Conservation (phyloP, 2,113 vertebrate species). For the Cranoglanis bouderius region DNA sequence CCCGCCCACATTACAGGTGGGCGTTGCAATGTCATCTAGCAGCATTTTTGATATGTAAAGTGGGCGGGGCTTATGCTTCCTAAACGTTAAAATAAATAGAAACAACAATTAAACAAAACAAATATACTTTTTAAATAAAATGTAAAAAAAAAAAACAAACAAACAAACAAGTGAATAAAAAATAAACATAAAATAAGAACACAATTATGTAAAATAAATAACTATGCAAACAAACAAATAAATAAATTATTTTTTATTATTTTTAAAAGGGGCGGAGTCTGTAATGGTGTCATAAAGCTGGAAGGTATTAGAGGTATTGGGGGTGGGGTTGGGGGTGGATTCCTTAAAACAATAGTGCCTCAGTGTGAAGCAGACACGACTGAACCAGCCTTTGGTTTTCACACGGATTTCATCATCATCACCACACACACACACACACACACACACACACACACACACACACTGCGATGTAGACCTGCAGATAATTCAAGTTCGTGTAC, state of each 20-base stretch:
- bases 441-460: not conserved
- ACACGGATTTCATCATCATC: slow-evolving; percentile 12
- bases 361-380: not conserved
- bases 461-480: too few species aligned
- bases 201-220: not conserved
- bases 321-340: not conserved
- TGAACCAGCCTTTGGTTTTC: slow-evolving; percentile 24
- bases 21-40: not conserved
- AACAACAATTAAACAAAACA: not conserved
- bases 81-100: not conserved
- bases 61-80: not conserved
- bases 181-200: not conserved
- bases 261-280: not conserved
- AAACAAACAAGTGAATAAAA: not conserved
- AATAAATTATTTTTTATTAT: not conserved
- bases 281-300: not conserved
- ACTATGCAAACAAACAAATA: not conserved
- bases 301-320: not conserved
- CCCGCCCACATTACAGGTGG: not conserved
- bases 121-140: not conserved
- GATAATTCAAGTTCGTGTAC: too few species aligned
- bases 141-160: not conserved
- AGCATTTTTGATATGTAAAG: not conserved
- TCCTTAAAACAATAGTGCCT: not conserved
- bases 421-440: slow-evolving; percentile 1